Evolutionary conservation across 2,797 vertebrate genomes (phyloP).

Genomic region (Pantherophis vulpinus): DNA sequence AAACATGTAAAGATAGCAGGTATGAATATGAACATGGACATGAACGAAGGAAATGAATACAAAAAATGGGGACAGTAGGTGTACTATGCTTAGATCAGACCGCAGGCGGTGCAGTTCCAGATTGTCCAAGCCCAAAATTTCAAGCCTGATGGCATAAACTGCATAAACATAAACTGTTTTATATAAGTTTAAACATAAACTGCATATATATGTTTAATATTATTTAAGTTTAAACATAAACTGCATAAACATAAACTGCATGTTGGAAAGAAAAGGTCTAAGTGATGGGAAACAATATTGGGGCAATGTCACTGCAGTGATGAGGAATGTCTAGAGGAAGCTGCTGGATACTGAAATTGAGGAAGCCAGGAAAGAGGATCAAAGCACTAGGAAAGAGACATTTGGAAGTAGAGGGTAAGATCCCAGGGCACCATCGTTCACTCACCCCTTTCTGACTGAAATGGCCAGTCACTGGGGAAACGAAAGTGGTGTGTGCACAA

Average conservation of each 20-base stretch:
- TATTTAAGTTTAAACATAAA: no score
- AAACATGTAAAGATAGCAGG: no score
- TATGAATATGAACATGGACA: no score
- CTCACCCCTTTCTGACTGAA: neutral
- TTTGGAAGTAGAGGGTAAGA: constrained; percentile 26
- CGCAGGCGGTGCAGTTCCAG: no score
- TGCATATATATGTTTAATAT: no score
- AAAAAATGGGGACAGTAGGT: no score
- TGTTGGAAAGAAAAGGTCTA: constrained; percentile 52
- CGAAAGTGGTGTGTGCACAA: constrained; percentile 17
- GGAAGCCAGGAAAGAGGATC: constrained; percentile 57
- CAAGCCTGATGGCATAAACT: no score
- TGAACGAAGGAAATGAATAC: no score
- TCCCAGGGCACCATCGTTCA: constrained; percentile 44
- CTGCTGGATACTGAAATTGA: constrained; percentile 48
- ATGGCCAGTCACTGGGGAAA: constrained; percentile 27
- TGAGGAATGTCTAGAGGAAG: constrained; percentile 65
- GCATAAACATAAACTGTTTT: no score
- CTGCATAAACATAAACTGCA: neutral
- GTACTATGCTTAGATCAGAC: no score
- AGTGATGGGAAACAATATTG: constrained; percentile 60
- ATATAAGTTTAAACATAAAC: no score
- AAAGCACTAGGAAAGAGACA: constrained; percentile 56
- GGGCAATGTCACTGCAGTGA: constrained; percentile 59
- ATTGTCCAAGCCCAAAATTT: no score